Conservation (phyloP, 2,888 invertebrate genomes). For the Smittia aterrima region DNA sequence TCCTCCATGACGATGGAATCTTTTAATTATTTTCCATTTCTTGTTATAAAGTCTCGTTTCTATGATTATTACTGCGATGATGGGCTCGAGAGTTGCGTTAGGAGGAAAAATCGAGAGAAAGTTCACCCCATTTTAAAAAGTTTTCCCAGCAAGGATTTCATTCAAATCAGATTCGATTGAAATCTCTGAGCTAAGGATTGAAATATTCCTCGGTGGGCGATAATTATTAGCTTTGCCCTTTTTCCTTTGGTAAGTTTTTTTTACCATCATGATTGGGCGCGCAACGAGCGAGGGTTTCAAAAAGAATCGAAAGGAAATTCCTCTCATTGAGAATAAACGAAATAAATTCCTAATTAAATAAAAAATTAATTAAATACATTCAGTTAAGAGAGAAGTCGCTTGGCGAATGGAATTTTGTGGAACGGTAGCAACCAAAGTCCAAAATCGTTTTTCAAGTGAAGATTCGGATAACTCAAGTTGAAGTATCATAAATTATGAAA, state of each 20-base stretch:
- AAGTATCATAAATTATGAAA: slow-evolving; percentile 25
- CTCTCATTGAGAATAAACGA: neutral
- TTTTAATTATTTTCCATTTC: slow-evolving; percentile 39
- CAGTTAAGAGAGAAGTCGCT: neutral
- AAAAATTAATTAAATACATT: slow-evolving; percentile 40
- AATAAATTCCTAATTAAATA: slow-evolving; percentile 39
- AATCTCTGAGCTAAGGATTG: no score
- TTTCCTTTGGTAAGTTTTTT: slow-evolving; percentile 25
- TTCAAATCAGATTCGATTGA: no score
- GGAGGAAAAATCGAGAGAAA: neutral
- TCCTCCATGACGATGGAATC: slow-evolving; percentile 12
- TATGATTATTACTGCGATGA: slow-evolving; percentile 41
- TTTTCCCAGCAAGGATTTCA: neutral
- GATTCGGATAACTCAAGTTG: neutral
- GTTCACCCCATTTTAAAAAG: slow-evolving; percentile 21
- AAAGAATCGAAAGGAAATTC: slow-evolving; percentile 11
- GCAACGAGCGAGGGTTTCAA: no score
- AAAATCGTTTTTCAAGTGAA: neutral
- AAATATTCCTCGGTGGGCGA: no score
- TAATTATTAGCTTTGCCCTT: slow-evolving; percentile 34
- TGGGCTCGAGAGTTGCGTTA: slow-evolving; percentile 32
- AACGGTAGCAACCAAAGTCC: neutral
- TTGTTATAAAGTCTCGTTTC: slow-evolving; percentile 39
- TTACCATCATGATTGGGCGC: neutral
- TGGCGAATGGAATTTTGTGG: neutral